These are phyloP conservation scores for Coptodon rendalli DNA, from an alignment of 2,113 vertebrate genomes.

Conservation along the genomic window DNA sequence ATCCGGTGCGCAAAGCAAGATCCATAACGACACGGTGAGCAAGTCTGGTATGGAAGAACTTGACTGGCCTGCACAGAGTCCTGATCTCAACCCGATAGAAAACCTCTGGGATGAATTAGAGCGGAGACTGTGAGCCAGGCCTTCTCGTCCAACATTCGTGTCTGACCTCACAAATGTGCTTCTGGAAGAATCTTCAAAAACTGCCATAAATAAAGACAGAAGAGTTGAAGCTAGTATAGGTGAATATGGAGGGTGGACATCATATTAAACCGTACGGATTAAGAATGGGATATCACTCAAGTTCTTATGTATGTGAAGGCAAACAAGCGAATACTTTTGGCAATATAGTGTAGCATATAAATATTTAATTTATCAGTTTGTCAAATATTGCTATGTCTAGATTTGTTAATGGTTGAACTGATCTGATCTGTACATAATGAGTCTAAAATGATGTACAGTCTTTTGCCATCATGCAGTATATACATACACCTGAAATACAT, in stretches of 20 bases:
- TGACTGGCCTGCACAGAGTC: not conserved
- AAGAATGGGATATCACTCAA: not conserved
- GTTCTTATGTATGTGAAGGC: not conserved
- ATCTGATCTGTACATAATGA: not conserved
- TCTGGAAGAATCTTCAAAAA: not conserved
- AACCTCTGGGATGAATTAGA: not conserved
- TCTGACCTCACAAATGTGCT: not conserved
- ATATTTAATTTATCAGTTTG: accelerated
- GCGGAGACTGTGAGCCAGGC: not conserved
- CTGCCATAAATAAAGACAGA: not conserved
- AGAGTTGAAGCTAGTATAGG: not conserved
- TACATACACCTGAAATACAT: accelerated
- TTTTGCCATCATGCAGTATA: not conserved
- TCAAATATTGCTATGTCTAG: not conserved
- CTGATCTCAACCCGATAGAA: not conserved
- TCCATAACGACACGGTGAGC: not conserved
- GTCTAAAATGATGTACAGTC: not conserved
- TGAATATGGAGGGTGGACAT: not conserved
- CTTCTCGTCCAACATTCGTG: not conserved
- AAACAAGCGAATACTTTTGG: not conserved
- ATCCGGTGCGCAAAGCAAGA: not conserved
- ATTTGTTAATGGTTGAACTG: not conserved
- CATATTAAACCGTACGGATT: not conserved
- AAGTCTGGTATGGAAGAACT: not conserved
- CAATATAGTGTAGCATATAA: not conserved